Evolutionary conservation across 2,113 vertebrate species (phyloP).

Genomic region (Channa argus): DNA sequence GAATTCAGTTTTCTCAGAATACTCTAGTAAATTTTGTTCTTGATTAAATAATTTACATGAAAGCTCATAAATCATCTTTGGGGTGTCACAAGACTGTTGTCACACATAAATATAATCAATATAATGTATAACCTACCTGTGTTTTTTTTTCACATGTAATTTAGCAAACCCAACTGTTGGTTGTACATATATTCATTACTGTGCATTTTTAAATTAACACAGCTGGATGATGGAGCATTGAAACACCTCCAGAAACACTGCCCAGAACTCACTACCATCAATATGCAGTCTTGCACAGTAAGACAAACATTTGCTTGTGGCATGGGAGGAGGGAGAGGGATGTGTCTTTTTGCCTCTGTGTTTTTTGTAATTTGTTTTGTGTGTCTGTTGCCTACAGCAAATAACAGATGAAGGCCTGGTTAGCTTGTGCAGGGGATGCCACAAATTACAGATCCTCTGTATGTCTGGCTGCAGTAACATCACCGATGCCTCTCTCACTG

Average conservation of each 20-base stretch:
- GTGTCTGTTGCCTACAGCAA: slow-evolving; percentile 79
- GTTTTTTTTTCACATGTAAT: no score
- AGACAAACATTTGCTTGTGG: slow-evolving; percentile 60
- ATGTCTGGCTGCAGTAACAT: slow-evolving; percentile 93
- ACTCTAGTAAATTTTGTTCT: background rate
- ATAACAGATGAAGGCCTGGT: slow-evolving; percentile 92
- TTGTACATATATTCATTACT: background rate
- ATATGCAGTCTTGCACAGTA: slow-evolving; percentile 93
- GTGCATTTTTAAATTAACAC: slow-evolving; percentile 17
- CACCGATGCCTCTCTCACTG: slow-evolving; percentile 91
- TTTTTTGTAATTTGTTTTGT: slow-evolving; percentile 21
- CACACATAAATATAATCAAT: no score
- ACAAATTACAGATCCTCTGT: slow-evolving; percentile 90
- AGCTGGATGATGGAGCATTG: slow-evolving; percentile 93
- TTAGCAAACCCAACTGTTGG: no score
- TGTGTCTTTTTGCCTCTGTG: slow-evolving; percentile 1
- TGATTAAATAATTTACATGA: background rate
- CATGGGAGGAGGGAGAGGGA: background rate
- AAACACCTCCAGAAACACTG: slow-evolving; percentile 93
- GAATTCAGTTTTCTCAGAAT: background rate
- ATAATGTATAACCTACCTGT: no score
- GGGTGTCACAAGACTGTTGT: background rate
- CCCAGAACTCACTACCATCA: slow-evolving; percentile 91
- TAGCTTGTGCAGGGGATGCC: slow-evolving; percentile 91
- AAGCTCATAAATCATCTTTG: background rate